Evolutionary conservation across 2,797 vertebrate genomes (phyloP).

Genomic region (Gymnocypris eckloni): DNA sequence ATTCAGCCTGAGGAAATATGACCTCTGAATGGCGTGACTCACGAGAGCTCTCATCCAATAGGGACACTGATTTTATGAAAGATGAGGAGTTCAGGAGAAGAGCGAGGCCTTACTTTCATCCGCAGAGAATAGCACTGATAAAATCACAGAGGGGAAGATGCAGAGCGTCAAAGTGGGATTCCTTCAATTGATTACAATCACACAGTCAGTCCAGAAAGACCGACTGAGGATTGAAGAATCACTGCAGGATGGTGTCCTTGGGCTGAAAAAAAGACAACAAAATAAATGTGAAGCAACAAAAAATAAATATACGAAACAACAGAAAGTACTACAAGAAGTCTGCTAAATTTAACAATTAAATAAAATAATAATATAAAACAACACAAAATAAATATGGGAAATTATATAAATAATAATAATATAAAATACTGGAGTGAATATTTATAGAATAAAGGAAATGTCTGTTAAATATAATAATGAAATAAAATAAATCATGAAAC

Average conservation of each 20-base stretch:
- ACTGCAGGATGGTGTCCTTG: not conserved
- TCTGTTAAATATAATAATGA: not conserved
- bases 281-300: not conserved
- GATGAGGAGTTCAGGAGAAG: slow-evolving; percentile 46
- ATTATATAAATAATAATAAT: not conserved
- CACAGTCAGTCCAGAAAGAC: slow-evolving; percentile 7
- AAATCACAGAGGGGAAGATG: slow-evolving; percentile 39
- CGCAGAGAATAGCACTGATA: slow-evolving; percentile 45
- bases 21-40: slow-evolving; percentile 56
- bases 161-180: slow-evolving; percentile 24
- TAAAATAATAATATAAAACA: not conserved
- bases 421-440: not conserved
- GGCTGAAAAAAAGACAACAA: not conserved
- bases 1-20: slow-evolving; percentile 59
- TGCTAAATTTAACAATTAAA: not conserved
- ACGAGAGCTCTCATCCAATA: slow-evolving; percentile 37
- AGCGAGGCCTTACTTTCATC: slow-evolving; percentile 43
- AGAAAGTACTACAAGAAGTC: not conserved
- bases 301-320: not conserved
- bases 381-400: not conserved
- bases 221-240: not conserved
- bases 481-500: not conserved
- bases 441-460: not conserved
- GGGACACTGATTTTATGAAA: slow-evolving; percentile 52
- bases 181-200: slow-evolving; percentile 44